Percentiles rank a stretch among this genome's conserved stretches.
phyloP scores from a whole-genome alignment of 1,140 invertebrate species.

The roundworm (Caenorhabditis elegans) region WBcel235 BX284603.4:6768501-6769000 shows the following conservation, averaged over 20 bases:
- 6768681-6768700: slow-evolving; percentile 52
- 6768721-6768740: slow-evolving; percentile 39
- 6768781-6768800: neutral
- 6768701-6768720: slow-evolving; percentile 46
- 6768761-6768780: too few relatives aligned
- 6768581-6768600: slow-evolving; percentile 13
- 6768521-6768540: slow-evolving; percentile 39
- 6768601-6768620: slow-evolving; percentile 35
- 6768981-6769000: neutral
- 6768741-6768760: slow-evolving; percentile 37
- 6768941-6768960: slow-evolving; percentile 30
- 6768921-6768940: slow-evolving; percentile 10
- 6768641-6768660: slow-evolving; percentile 34
- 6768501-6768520: slow-evolving; percentile 41
- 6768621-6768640: slow-evolving; percentile 19
- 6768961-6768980: slow-evolving; percentile 18
- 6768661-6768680: slow-evolving; percentile 24
- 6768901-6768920: neutral
- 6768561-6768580: slow-evolving; percentile 5
- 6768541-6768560: slow-evolving; percentile 14
- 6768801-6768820: slow-evolving; percentile 4
- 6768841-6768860: too few relatives aligned
- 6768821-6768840: too few relatives aligned
- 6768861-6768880: slow-evolving; percentile 39
- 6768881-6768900: neutral